These are phyloP conservation scores for Callipepla californica DNA, from an alignment of 2,113 vertebrate genomes.

Conservation along the genomic window DNA sequence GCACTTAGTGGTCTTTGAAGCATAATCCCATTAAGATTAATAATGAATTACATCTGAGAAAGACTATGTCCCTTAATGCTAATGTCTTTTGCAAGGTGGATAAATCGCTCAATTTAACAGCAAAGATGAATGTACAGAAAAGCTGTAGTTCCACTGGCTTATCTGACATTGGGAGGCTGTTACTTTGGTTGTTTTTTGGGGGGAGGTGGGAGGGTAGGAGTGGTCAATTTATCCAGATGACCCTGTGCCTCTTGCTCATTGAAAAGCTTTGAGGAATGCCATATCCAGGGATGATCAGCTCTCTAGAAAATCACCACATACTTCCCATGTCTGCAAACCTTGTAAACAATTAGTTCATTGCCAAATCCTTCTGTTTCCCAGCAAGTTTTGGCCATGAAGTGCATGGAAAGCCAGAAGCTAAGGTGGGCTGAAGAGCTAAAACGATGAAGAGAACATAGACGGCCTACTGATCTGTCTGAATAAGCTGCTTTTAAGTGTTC, in stretches of 20 bases:
- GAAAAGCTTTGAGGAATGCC: not conserved
- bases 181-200: not conserved
- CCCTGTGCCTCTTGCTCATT: not conserved
- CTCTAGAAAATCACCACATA: not conserved
- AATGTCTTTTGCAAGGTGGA: conserved; percentile 53
- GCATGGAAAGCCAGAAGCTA: not conserved
- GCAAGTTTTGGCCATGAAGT: not conserved
- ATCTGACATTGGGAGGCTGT: not conserved
- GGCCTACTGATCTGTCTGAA: not conserved
- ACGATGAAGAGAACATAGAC: not conserved
- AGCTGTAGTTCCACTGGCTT: not conserved
- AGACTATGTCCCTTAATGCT: conserved; percentile 61
- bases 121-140: not conserved
- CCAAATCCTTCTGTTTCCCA: not conserved
- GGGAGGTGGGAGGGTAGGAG: not conserved
- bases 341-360: not conserved
- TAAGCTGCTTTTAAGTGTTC: not conserved
- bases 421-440: not conserved
- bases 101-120: conserved; percentile 46
- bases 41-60: conserved; percentile 69
- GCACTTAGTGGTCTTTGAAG: conserved; percentile 69
- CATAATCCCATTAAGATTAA: conserved; percentile 74
- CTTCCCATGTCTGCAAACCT: not conserved
- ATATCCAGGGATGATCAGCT: not conserved
- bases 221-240: not conserved